These are phyloP conservation scores for Phocoena sinus DNA, from an alignment of 2,113 vertebrate genomes.

Conservation along the genomic window DNA sequence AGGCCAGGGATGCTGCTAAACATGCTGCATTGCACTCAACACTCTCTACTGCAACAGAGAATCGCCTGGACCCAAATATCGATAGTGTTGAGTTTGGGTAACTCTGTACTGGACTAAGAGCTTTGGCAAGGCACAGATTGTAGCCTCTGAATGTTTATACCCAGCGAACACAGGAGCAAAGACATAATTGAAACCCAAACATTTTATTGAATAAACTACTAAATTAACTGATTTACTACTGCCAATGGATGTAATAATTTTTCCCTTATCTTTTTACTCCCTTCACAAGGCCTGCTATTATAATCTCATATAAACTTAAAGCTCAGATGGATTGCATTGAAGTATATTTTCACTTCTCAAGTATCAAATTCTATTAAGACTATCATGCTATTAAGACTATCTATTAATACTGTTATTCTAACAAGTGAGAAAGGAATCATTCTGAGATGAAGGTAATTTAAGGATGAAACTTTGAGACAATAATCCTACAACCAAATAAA, in stretches of 20 bases:
- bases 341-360: background rate
- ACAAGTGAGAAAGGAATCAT: background rate
- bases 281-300: background rate
- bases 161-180: background rate
- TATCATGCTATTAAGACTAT: background rate
- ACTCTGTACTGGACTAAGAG: background rate
- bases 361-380: background rate
- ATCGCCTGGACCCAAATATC: background rate
- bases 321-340: background rate
- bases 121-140: background rate
- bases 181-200: background rate
- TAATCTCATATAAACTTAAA: background rate
- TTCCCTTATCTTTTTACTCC: background rate
- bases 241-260: background rate
- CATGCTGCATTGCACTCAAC: fast-evolving
- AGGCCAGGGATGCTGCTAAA: background rate
- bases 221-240: background rate
- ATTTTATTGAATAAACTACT: background rate
- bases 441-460: background rate
- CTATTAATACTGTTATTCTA: background rate
- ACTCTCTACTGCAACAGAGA: background rate
- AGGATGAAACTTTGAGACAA: background rate
- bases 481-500: background rate
- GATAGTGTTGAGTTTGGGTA: background rate
- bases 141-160: background rate